Percentiles rank a stretch among this genome's conserved stretches.
phyloP scores from a whole-genome alignment of 1,140 invertebrate species.

The Dermatophagoides farinae region DNA sequence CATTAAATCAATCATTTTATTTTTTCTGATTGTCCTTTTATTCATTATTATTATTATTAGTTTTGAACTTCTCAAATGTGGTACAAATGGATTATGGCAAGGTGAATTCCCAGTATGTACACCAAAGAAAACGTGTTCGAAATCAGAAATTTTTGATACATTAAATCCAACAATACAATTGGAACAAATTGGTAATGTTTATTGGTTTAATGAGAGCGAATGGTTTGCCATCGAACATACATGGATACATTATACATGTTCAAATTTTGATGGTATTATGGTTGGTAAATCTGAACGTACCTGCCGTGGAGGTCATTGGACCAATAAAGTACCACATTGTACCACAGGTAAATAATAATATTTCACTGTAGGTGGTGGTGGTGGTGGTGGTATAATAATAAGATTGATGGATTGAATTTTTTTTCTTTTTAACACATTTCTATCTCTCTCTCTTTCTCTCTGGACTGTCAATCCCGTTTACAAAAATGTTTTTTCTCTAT shows the following conservation, averaged over 20 bases:
- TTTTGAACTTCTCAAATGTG: not conserved
- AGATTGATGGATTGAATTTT: not conserved
- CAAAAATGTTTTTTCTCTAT: too few relatives aligned
- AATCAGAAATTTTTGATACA: not conserved
- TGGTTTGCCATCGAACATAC: slow-evolving; percentile 1
- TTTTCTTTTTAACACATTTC: too few relatives aligned
- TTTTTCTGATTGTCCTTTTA: not conserved
- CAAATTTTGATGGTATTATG: slow-evolving; percentile 1
- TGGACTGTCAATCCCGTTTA: too few relatives aligned
- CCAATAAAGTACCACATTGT: slow-evolving; percentile 4
- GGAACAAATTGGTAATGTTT: slow-evolving; percentile 10
- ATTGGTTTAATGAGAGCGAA: not conserved
- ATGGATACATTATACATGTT: slow-evolving; percentile 6
- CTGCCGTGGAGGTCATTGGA: not conserved
- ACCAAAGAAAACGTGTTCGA: not conserved
- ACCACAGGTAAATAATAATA: not conserved
- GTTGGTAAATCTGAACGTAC: not conserved
- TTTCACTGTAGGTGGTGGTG: not conserved
- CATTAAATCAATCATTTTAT: not conserved
- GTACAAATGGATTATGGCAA: slow-evolving; percentile 4
- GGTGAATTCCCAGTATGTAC: not conserved
- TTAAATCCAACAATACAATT: not conserved
- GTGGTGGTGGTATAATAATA: too few relatives aligned
- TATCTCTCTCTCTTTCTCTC: too few relatives aligned
- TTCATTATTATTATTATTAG: not conserved